Conservation (phyloP, 2,113 vertebrate genomes). For the Grus americana region DNA sequence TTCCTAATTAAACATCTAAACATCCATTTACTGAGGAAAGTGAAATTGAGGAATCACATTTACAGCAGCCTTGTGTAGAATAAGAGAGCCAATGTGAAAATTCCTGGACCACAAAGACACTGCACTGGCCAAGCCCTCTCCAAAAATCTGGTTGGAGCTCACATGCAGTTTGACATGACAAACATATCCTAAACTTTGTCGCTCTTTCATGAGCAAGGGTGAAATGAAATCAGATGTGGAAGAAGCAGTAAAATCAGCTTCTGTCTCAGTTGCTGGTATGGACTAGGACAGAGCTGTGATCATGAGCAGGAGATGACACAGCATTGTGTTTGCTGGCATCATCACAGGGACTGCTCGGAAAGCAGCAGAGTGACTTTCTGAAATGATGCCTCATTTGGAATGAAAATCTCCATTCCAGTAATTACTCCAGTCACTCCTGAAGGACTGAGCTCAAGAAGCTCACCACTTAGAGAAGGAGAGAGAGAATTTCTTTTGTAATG, state of each 20-base stretch:
- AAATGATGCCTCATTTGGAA: not conserved
- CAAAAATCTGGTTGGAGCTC: not conserved
- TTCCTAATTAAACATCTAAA: constrained; percentile 62
- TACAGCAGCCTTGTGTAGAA: not conserved
- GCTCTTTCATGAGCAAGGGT: not conserved
- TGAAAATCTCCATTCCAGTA: not conserved
- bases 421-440: not conserved
- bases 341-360: not conserved
- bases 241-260: not conserved
- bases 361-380: not conserved
- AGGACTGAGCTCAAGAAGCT: not conserved
- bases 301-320: not conserved
- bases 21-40: not conserved
- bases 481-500: not conserved
- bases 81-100: not conserved
- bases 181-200: not conserved
- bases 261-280: not conserved
- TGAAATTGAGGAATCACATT: not conserved
- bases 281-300: not conserved
- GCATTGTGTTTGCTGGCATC: not conserved
- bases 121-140: not conserved
- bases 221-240: not conserved
- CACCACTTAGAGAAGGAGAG: not conserved
- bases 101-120: not conserved
- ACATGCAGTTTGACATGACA: not conserved